A percentile compares a stretch with the other conserved stretches of the same genome.
phyloP scores from a whole-genome alignment of 1,140 invertebrate genomes.

The Anagrus nilaparvatae region DNA sequence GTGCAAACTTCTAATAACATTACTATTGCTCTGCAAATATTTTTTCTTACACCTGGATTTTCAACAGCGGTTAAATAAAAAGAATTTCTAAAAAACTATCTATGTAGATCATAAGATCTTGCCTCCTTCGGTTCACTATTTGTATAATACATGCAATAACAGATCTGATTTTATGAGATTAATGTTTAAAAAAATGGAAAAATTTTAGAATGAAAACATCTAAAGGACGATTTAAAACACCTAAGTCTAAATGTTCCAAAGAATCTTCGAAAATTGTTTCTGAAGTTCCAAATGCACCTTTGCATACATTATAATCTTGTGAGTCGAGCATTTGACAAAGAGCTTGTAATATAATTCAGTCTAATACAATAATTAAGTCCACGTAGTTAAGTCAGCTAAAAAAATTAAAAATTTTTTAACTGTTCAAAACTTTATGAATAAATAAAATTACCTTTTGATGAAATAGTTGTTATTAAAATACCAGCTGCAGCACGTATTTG shows the following conservation, averaged over 20 bases:
- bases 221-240: constrained; percentile 81
- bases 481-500: constrained; percentile 95
- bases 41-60: constrained; percentile 82
- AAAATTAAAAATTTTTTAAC: background rate
- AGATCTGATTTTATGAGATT: constrained; percentile 90
- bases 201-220: constrained; percentile 97
- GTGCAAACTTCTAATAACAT: constrained; percentile 94
- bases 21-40: constrained; percentile 92
- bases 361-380: constrained; percentile 95
- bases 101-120: constrained; percentile 88
- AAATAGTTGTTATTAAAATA: constrained; percentile 95
- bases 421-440: background rate
- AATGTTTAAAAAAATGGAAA: constrained; percentile 93
- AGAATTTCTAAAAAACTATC: constrained; percentile 86
- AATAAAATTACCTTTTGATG: constrained; percentile 63
- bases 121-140: constrained; percentile 87
- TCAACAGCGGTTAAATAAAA: constrained; percentile 68
- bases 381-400: constrained; percentile 66
- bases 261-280: constrained; percentile 99
- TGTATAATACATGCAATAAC: constrained; percentile 97
- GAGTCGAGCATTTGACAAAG: constrained; percentile 93
- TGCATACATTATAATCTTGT: constrained; percentile 90
- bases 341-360: no score
- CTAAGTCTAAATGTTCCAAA: constrained; percentile 82
- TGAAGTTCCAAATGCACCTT: constrained; percentile 95